phyloP scores from a whole-genome alignment of 2,797 vertebrate genomes.

The Coregonus suidteri region DNA sequence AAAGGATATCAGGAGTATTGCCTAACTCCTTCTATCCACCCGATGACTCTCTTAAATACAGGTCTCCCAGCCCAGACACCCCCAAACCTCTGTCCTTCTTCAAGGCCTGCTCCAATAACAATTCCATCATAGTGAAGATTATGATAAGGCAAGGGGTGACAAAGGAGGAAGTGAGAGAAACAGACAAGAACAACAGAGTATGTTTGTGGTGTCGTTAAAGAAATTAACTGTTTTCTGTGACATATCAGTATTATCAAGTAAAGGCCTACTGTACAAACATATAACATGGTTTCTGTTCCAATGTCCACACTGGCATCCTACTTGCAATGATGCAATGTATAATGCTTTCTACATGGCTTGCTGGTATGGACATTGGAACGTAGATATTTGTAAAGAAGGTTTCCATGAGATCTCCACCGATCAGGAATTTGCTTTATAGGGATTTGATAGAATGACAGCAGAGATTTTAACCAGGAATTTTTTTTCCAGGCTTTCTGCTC shows the following conservation, averaged over 20 bases:
- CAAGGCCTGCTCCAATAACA: slow-evolving; percentile 90
- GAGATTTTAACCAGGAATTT: not conserved
- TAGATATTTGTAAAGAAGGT: not conserved
- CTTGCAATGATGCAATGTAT: not conserved
- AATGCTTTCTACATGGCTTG: not conserved
- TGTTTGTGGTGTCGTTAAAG: slow-evolving; percentile 37
- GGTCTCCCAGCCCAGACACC: slow-evolving; percentile 44
- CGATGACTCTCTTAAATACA: slow-evolving; percentile 24
- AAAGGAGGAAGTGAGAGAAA: slow-evolving; percentile 83
- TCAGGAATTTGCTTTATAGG: not conserved
- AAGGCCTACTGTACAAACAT: not conserved
- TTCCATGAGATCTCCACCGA: not conserved
- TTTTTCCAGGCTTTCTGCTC: not conserved
- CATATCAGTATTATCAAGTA: not conserved
- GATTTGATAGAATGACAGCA: not conserved
- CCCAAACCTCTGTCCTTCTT: slow-evolving; percentile 83
- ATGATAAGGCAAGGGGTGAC: slow-evolving; percentile 86
- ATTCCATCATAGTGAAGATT: slow-evolving; percentile 83
- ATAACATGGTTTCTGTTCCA: not conserved
- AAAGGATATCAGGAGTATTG: slow-evolving; percentile 81
- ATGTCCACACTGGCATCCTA: not conserved
- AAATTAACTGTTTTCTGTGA: not conserved
- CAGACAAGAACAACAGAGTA: slow-evolving; percentile 90
- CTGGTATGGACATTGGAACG: not conserved
- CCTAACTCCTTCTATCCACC: slow-evolving; percentile 91